A percentile compares a stretch with the other conserved stretches of the same genome.
phyloP scores from a whole-genome alignment of 2,888 invertebrate genomes.

The Meta bourneti region DNA sequence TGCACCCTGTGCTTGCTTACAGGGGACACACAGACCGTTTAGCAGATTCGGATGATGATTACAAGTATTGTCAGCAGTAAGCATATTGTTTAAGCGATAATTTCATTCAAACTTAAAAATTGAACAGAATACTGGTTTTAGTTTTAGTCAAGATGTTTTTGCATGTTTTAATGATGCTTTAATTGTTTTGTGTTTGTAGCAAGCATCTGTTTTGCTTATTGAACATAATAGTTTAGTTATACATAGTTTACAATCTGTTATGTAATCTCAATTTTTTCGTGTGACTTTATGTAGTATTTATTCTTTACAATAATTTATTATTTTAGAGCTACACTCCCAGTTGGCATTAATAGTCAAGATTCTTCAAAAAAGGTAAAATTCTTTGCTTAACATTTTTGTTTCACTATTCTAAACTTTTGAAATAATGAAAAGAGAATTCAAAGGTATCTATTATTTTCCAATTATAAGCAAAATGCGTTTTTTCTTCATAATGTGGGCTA shows the following conservation, averaged over 20 bases:
- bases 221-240: not conserved
- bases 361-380: conserved; percentile 57
- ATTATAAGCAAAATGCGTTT: no score
- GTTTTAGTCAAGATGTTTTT: conserved; percentile 39
- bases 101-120: not conserved
- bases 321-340: conserved; percentile 67
- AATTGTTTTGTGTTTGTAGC: conserved; percentile 16
- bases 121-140: conserved; percentile 18
- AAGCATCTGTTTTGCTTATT: not conserved
- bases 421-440: not conserved
- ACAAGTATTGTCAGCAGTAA: conserved; percentile 77
- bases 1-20: conserved; percentile 78
- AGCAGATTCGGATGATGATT: conserved; percentile 78
- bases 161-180: conserved; percentile 44
- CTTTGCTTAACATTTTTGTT: not conserved
- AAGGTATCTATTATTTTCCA: no score
- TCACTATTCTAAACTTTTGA: not conserved
- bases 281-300: not conserved
- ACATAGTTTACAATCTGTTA: not conserved
- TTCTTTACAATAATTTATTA: not conserved
- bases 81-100: conserved; percentile 64
- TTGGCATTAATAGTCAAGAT: conserved; percentile 65
- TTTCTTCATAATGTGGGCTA: no score
- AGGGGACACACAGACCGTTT: conserved; percentile 81
- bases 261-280: not conserved